Conservation (phyloP, 1,140 invertebrate species). For the Chrysomallon squamiferum region DNA sequence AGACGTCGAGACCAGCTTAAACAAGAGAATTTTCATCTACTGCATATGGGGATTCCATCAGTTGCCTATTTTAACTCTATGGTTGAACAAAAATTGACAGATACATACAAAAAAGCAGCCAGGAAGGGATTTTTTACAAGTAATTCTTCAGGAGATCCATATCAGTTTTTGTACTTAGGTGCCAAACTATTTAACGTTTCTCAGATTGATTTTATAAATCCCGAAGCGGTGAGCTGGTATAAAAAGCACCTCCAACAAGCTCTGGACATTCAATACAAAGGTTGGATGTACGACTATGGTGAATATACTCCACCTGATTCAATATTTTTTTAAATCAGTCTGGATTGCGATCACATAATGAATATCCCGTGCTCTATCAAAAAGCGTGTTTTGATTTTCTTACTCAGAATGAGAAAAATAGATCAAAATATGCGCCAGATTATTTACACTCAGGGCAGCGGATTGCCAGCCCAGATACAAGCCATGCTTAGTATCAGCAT, state of each 20-base stretch:
- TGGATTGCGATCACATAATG: conserved; percentile 1
- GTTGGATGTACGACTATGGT: conserved; percentile 13
- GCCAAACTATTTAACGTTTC: conserved; percentile 2
- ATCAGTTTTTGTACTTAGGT: conserved; percentile 3
- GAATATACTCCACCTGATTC: conserved; percentile 8
- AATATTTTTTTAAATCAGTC: not conserved
- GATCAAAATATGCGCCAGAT: conserved; percentile 1
- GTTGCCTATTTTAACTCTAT: conserved; percentile 3
- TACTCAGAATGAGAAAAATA: not conserved
- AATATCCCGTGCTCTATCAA: conserved; percentile 10
- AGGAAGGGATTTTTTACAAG: not conserved
- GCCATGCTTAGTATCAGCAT: conserved; percentile 3
- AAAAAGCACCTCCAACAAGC: not conserved
- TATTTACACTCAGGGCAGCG: not conserved
- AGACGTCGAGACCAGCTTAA: not conserved
- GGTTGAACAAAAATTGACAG: not conserved
- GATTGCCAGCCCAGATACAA: not conserved
- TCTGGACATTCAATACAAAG: conserved; percentile 4
- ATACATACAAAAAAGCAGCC: not conserved
- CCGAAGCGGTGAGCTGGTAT: not conserved
- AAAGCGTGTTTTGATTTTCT: conserved; percentile 11
- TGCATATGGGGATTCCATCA: conserved; percentile 1
- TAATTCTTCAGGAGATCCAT: not conserved
- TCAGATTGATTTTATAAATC: conserved; percentile 7
- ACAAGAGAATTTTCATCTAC: not conserved